These are phyloP conservation scores for Lycia hirtaria DNA, from an alignment of 2,888 invertebrate species.

Conservation along the genomic window DNA sequence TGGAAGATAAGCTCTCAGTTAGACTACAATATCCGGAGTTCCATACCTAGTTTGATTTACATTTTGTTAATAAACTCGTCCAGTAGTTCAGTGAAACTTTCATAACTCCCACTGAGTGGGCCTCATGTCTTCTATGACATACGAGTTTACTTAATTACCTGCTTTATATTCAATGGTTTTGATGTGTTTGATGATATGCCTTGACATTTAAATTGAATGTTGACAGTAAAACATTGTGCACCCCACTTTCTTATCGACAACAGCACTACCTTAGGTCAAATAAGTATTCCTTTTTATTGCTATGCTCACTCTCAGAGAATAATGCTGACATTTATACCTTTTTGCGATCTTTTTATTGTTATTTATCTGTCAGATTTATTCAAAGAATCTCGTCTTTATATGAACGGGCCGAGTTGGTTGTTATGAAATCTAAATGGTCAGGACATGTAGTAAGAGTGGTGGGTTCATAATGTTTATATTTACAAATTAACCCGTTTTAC, in stretches of 20 bases:
- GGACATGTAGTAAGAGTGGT: slow-evolving; percentile 17
- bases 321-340: slow-evolving; percentile 40
- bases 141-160: too few relatives aligned
- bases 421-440: slow-evolving; percentile 39
- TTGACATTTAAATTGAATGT: background rate
- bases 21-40: too few relatives aligned
- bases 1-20: too few relatives aligned
- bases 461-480: slow-evolving; percentile 22
- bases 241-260: slow-evolving; percentile 21
- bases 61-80: too few relatives aligned
- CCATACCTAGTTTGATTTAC: too few relatives aligned
- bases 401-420: slow-evolving; percentile 21
- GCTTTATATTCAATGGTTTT: background rate
- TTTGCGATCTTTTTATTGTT: slow-evolving; percentile 34
- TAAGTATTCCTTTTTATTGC: slow-evolving; percentile 33
- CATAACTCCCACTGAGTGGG: too few relatives aligned
- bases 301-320: slow-evolving; percentile 21
- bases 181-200: background rate
- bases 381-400: slow-evolving; percentile 26
- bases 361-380: slow-evolving; percentile 36
- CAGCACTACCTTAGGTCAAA: slow-evolving; percentile 23
- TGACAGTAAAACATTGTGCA: background rate
- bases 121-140: too few relatives aligned
- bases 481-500: slow-evolving; percentile 12
- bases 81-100: too few relatives aligned